Evolutionary conservation across 53 echinoderm and acorn worm genomes (phyloP).

Genomic region (Paelopatides confundens): DNA sequence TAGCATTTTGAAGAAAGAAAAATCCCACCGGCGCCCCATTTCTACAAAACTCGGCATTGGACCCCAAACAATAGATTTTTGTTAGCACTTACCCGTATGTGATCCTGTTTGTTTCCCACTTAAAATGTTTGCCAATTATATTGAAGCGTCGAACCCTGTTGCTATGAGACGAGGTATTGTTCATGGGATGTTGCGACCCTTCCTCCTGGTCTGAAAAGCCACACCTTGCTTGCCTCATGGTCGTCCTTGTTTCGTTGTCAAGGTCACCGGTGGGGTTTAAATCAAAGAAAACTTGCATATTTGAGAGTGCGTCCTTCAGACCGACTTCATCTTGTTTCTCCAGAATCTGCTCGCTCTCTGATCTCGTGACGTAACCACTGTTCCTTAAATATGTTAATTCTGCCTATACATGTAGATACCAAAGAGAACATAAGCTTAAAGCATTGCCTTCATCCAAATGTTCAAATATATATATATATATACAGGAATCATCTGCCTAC

Average conservation of each 20-base stretch:
- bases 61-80: no score
- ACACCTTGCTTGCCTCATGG: constrained; percentile 85
- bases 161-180: constrained; percentile 2
- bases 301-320: constrained; percentile 51
- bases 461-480: no score
- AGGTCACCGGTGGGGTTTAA: constrained; percentile 70
- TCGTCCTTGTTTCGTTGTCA: constrained; percentile 66
- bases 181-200: constrained; percentile 44
- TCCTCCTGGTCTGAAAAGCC: constrained; percentile 81
- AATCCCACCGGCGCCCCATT: no score
- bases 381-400: constrained; percentile 67
- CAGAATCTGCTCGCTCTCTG: constrained; percentile 33
- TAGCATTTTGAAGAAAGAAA: no score
- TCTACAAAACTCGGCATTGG: no score
- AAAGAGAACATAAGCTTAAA: no score
- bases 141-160: constrained; percentile 72
- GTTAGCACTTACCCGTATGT: constrained; percentile 81
- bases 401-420: not conserved
- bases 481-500: no score
- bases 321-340: constrained; percentile 41
- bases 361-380: constrained; percentile 68
- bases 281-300: constrained; percentile 80
- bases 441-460: no score
- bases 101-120: constrained; percentile 73
- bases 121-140: constrained; percentile 71